Evolutionary conservation across 2,113 vertebrate genomes (phyloP), one percentile per base, ranked within the genome.

Genomic region (Nothobranchius furzeri): DNA sequence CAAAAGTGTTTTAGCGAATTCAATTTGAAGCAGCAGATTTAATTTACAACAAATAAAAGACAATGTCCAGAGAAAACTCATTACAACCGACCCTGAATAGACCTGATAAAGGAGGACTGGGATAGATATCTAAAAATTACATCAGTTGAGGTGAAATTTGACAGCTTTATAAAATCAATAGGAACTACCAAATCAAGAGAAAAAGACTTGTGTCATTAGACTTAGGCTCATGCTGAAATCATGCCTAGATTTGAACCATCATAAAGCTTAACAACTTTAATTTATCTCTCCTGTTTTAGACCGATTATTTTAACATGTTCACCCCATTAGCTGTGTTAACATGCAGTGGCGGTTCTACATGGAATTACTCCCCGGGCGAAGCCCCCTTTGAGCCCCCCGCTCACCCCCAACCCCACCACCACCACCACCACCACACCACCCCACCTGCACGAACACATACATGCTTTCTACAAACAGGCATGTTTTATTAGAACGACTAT

Each of bases 11-110:
- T 75, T 83, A 87, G 76, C 61, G 17, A 71, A 81, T 83, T 86
- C 75, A 77, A 64, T 87, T 86, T 68, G 53, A 81, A 64, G 68
- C 73, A 64, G 58, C 48, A 71, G 73, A 86, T 85, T 87, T 56
- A 70, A 82, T 84, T 84, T 63, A 81, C 62, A 46, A 68, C 82
- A 83, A 79, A 80, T 79, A 45, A 82, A 81, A 85, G 66, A 77
- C 68, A 87, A 86, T 67, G 70, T 45, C 42, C 60, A 71, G 58
- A 63, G 68, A 76, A 84, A 87, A 85, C 68, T 89, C 64, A 84
- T 85, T 59, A 59, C 15, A 83, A 79, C 58, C 15, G 50, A 11
- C 55, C 82, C 54, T 69, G 72, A 87, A 69, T 79, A 69, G 51
- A 62, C 11, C 62, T 85, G 67, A 77, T 78, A 53, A 70, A 87